Percentiles rank a stretch among this genome's conserved stretches.
These are phyloP conservation scores for Jaculus jaculus DNA, from an alignment of 2,113 vertebrate genomes.

Conservation along the genomic window DNA sequence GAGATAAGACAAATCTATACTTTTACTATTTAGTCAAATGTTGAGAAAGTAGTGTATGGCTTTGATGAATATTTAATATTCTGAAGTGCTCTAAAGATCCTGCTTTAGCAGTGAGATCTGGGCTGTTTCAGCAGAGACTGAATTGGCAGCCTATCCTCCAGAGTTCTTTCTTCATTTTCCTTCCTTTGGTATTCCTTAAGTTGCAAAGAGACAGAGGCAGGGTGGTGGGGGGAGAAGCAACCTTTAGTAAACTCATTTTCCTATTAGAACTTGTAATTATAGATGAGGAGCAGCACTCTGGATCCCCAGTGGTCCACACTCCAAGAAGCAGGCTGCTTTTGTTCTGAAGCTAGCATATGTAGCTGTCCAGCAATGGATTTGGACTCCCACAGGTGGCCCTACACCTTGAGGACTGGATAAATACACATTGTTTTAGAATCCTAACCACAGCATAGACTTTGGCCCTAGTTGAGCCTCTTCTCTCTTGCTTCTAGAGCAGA, in stretches of 20 bases:
- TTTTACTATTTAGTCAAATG: slow-evolving; percentile 72
- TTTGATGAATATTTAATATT: slow-evolving; percentile 76
- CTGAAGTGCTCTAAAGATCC: slow-evolving; percentile 36
- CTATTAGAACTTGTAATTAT: neutral
- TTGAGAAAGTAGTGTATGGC: slow-evolving; percentile 55
- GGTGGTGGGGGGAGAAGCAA: neutral
- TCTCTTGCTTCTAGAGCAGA: neutral
- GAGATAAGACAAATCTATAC: slow-evolving; percentile 45
- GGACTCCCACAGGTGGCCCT: neutral
- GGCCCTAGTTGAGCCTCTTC: neutral
- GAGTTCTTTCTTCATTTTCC: slow-evolving; percentile 25
- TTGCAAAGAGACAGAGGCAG: neutral
- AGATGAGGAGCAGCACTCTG: neutral
- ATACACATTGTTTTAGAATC: neutral
- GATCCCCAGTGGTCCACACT: neutral
- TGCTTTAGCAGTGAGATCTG: slow-evolving; percentile 33
- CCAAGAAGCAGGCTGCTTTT: neutral
- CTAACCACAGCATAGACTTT: neutral
- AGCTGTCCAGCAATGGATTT: neutral
- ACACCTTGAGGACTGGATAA: neutral
- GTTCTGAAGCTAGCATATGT: neutral
- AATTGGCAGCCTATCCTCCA: slow-evolving; percentile 37
- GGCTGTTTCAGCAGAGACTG: slow-evolving; percentile 26
- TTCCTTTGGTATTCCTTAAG: slow-evolving; percentile 17
- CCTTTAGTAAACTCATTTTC: slow-evolving; percentile 10